Evolutionary conservation across 2,888 invertebrate genomes (phyloP), one percentile per base, ranked within the genome.

Genomic region (Limnephilus lunatus): DNA sequence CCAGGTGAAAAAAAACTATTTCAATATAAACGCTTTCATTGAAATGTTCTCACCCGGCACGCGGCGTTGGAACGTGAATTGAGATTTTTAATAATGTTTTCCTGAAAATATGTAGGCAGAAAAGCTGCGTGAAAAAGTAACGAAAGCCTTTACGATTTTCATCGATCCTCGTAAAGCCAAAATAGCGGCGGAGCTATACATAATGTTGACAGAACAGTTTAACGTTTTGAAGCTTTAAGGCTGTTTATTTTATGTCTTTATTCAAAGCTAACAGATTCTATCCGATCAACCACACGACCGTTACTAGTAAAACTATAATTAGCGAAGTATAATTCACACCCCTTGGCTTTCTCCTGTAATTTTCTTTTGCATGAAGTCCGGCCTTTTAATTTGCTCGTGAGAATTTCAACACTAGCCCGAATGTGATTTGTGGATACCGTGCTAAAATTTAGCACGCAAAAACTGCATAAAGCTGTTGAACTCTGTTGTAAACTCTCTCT

Each of bases 361-460:
- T 68, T n/a, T 68, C 9, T 68, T 68, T 25, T 44, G 15, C 48
- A 15, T 11, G 48, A 19, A 25, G 68, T 68, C 19, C 68, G 68
- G 68, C 7, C 25, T 3, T 19, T 7, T 68, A 25, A 68, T 68
- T 68, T 68, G 19, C 82, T 82, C 14, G 31, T n/a, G 31, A n/a
- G 44, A 15, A n/a, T 86, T 32, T 32, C 30, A 85, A 44, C 85
- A 86, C 85, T 48, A 86, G 85, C 85, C n/a, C 48, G 30, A 48
- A 86, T 88, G 88, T 31, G 68, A 89, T 81, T 39, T 81, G 81
- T 44, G 25, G n/a, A 83, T 31, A 48, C 31, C 35, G 91, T 80
- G 86, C 86, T 85, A 9, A 85, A 86, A 81, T 81, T 44, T 39
- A 15, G 91, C 91, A 91, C 91, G 91, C 87, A 35, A 91, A 87